Conservation (phyloP, 37 sponge, comb jelly and placozoan species). For the Tethya wilhelma region DNA sequence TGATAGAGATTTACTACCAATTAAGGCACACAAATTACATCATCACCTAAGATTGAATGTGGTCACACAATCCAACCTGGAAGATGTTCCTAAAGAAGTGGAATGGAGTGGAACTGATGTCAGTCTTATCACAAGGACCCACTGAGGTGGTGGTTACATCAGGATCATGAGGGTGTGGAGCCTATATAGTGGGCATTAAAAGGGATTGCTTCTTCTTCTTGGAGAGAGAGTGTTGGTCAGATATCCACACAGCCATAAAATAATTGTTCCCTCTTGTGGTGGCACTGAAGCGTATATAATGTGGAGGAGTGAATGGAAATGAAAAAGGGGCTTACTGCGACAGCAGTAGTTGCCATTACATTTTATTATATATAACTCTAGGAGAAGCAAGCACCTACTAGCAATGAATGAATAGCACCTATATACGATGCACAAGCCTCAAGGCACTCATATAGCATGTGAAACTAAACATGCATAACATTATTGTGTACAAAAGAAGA, state of each 20-base stretch:
- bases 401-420: too few relatives aligned
- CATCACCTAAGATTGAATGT: conserved; percentile 1
- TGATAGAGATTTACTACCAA: too few relatives aligned
- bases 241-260: background rate
- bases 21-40: too few relatives aligned
- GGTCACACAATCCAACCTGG: background rate
- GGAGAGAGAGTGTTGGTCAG: background rate
- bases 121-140: background rate
- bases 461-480: too few relatives aligned
- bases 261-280: background rate
- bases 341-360: background rate
- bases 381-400: background rate
- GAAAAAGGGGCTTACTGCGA: background rate
- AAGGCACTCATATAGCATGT: too few relatives aligned
- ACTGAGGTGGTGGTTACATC: background rate
- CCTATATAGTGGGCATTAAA: background rate
- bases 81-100: background rate
- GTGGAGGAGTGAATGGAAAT: background rate
- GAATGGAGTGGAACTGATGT: background rate
- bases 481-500: too few relatives aligned
- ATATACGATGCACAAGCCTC: too few relatives aligned
- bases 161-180: background rate
- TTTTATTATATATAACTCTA: too few relatives aligned
- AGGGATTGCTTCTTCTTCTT: background rate
- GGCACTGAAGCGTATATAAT: background rate